Conservation (phyloP, 2,888 invertebrate genomes). For the Cephus nigrinus region DNA sequence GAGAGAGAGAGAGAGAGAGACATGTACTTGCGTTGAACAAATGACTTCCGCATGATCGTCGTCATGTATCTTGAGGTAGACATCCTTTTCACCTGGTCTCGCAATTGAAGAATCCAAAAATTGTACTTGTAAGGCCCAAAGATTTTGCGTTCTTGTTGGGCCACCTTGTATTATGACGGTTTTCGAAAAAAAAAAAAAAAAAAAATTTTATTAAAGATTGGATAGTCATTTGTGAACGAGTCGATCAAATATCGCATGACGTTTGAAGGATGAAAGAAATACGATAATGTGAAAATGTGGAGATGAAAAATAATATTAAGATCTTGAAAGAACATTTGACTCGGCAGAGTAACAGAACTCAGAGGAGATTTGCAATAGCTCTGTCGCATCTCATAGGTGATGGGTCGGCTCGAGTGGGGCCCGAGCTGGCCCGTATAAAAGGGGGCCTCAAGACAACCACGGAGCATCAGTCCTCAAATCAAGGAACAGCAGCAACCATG, state of each 20-base stretch:
- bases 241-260: too few relatives aligned
- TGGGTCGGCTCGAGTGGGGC: slow-evolving; percentile 60
- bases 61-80: slow-evolving; percentile 9
- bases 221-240: not conserved
- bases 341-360: not conserved
- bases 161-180: too few relatives aligned
- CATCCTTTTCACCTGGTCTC: slow-evolving; percentile 9
- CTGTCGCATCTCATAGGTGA: slow-evolving; percentile 63
- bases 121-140: too few relatives aligned
- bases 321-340: too few relatives aligned
- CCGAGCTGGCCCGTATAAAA: slow-evolving; percentile 55
- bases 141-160: too few relatives aligned
- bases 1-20: slow-evolving; percentile 5
- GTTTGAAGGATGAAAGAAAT: too few relatives aligned
- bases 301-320: too few relatives aligned
- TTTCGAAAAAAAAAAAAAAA: not conserved
- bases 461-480: slow-evolving; percentile 66
- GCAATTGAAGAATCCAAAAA: not conserved
- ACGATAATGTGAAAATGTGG: too few relatives aligned
- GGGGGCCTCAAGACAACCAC: slow-evolving; percentile 58
- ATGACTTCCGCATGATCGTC: slow-evolving; percentile 14
- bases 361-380: slow-evolving; percentile 55
- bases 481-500: slow-evolving; percentile 64
- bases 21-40: slow-evolving; percentile 8
- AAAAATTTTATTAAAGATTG: not conserved